These are phyloP conservation scores for Zeus faber DNA, from an alignment of 2,113 vertebrate genomes.

Conservation along the genomic window DNA sequence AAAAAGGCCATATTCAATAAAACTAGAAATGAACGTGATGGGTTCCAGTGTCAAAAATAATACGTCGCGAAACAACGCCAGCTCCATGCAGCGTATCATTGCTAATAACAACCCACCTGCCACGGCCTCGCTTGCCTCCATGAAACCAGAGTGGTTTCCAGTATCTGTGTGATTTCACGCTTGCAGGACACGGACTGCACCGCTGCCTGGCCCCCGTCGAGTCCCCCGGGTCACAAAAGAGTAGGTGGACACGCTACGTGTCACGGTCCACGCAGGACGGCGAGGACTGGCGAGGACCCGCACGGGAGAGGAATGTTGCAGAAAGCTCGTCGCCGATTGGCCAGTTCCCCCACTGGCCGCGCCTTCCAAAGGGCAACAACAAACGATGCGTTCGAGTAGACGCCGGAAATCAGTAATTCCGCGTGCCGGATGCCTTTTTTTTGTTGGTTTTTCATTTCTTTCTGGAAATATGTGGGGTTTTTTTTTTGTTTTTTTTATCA, in stretches of 20 bases:
- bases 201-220: constrained; percentile 29
- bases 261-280: constrained; percentile 32
- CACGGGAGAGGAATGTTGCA: constrained; percentile 45
- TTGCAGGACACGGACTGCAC: neutral
- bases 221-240: constrained; percentile 21
- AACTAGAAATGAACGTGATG: too few species aligned
- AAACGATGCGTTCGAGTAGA: too few species aligned
- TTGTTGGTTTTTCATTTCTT: too few species aligned
- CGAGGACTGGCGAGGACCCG: constrained; percentile 2
- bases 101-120: constrained; percentile 48
- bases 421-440: too few species aligned
- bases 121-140: constrained; percentile 55
- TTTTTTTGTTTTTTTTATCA: too few species aligned
- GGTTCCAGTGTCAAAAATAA: too few species aligned
- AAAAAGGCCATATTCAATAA: too few species aligned
- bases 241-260: constrained; percentile 51
- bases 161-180: neutral
- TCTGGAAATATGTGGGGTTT: too few species aligned
- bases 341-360: neutral
- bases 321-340: constrained; percentile 43
- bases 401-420: too few species aligned
- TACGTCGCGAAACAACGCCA: too few species aligned
- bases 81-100: constrained; percentile 2
- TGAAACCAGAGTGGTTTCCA: too few species aligned
- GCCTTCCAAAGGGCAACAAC: neutral